Percentiles rank a stretch among this genome's conserved stretches.
These are phyloP conservation scores for Mus caroli DNA, from an alignment of 2,797 vertebrate genomes.

Conservation along the genomic window DNA sequence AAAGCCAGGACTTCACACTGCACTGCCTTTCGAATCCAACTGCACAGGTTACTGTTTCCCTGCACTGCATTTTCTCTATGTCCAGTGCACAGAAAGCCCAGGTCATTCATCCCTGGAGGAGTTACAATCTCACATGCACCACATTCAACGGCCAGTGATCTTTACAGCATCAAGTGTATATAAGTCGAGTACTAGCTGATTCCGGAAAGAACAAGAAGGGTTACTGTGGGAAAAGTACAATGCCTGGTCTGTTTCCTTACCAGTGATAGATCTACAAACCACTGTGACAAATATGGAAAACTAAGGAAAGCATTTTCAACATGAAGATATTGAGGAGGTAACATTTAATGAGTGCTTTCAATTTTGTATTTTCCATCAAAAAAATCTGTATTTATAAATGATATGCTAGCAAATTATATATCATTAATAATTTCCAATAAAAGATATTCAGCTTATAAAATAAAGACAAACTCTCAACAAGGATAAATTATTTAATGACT, in stretches of 20 bases:
- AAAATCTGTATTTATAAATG: constrained; percentile 39
- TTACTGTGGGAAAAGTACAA: not conserved
- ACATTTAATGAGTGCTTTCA: not conserved
- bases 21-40: constrained; percentile 31
- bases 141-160: constrained; percentile 56
- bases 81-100: constrained; percentile 34
- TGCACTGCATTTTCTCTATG: constrained; percentile 39
- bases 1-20: not conserved
- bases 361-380: not conserved
- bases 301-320: constrained; percentile 31
- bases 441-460: constrained; percentile 13
- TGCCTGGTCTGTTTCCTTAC: constrained; percentile 46
- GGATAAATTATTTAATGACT: constrained; percentile 13
- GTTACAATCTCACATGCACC: not conserved
- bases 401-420: constrained; percentile 7
- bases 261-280: constrained; percentile 52
- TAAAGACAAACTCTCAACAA: constrained; percentile 37
- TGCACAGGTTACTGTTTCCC: constrained; percentile 43
- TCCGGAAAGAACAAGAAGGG: not conserved
- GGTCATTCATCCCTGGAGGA: constrained; percentile 68
- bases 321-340: not conserved
- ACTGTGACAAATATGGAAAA: not conserved
- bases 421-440: constrained; percentile 35
- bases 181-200: not conserved
- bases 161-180: constrained; percentile 63